phyloP scores from a whole-genome alignment of 2,888 invertebrate genomes.

The Sinopyrophorus schimmeli region DNA sequence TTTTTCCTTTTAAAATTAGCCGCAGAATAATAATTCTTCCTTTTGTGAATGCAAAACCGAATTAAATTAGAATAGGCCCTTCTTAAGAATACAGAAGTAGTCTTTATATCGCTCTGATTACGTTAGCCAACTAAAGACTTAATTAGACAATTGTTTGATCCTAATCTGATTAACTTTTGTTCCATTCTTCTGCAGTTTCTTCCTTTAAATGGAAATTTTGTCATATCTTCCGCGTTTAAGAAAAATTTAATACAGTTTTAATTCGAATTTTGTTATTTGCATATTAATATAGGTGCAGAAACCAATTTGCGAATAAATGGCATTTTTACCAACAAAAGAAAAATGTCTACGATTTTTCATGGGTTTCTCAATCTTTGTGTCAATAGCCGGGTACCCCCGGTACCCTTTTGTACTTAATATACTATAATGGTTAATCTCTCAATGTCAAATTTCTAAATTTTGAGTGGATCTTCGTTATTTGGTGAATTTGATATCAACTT shows the following conservation, averaged over 20 bases:
- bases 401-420: too few species aligned
- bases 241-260: slow-evolving; percentile 37
- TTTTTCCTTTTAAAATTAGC: slow-evolving; percentile 23
- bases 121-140: slow-evolving; percentile 44
- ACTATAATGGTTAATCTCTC: too few species aligned
- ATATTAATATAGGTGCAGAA: slow-evolving; percentile 28
- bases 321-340: too few species aligned
- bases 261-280: slow-evolving; percentile 38
- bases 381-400: too few species aligned
- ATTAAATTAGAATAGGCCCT: slow-evolving; percentile 35
- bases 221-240: slow-evolving; percentile 43
- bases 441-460: too few species aligned
- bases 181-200: slow-evolving; percentile 43
- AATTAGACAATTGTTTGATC: slow-evolving; percentile 53
- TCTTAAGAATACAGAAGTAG: slow-evolving; percentile 38
- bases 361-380: too few species aligned
- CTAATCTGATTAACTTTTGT: slow-evolving; percentile 51
- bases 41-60: slow-evolving; percentile 37
- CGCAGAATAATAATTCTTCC: slow-evolving; percentile 34
- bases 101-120: slow-evolving; percentile 40
- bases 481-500: too few species aligned
- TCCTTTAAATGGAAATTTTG: slow-evolving; percentile 28
- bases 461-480: too few species aligned
- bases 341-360: too few species aligned
- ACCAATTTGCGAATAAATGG: slow-evolving; percentile 12